Conservation (phyloP, 2,113 vertebrate genomes). For the Alethe castanea region DNA sequence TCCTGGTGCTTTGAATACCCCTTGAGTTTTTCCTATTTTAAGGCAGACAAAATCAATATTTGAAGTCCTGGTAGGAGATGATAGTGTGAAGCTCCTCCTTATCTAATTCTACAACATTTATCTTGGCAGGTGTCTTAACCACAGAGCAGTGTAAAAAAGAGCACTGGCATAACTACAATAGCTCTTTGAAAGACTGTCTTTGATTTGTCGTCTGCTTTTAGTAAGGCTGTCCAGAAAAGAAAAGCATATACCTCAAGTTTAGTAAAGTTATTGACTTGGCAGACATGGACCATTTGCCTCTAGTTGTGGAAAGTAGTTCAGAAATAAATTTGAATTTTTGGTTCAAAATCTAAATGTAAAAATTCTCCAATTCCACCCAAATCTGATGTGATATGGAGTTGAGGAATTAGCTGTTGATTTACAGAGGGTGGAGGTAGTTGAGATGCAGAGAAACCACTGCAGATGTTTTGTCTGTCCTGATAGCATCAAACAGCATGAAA, state of each 20-base stretch:
- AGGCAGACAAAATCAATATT: neutral
- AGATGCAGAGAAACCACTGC: neutral
- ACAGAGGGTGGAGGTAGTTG: neutral
- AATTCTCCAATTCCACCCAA: neutral
- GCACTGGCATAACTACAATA: neutral
- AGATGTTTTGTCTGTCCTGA: neutral
- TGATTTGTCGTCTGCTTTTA: neutral
- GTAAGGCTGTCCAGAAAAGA: neutral
- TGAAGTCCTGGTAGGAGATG: neutral
- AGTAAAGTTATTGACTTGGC: neutral
- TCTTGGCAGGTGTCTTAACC: neutral
- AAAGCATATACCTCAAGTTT: neutral
- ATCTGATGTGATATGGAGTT: neutral
- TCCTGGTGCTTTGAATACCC: neutral
- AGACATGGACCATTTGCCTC: neutral
- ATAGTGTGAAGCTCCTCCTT: neutral
- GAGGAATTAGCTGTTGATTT: neutral
- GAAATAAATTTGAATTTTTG: neutral
- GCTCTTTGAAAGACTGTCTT: neutral
- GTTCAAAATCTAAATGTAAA: neutral
- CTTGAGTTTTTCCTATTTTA: neutral
- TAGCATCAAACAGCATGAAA: neutral
- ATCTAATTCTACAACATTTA: neutral
- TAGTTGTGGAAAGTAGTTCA: neutral
- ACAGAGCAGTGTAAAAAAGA: neutral